phyloP scores from a whole-genome alignment of 2,888 invertebrate species.

The Campoplex capitator region DNA sequence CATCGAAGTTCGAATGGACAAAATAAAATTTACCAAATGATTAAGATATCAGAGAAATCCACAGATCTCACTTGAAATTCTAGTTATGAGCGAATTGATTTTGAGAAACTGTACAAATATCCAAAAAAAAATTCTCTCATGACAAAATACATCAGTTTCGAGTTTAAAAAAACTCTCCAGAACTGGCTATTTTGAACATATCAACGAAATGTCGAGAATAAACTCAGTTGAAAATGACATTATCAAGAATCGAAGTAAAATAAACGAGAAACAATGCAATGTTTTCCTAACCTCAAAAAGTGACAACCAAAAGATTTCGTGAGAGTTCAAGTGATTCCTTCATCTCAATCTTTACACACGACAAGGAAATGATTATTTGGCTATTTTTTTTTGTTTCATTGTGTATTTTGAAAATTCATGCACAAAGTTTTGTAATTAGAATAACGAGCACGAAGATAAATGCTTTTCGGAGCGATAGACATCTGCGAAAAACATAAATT shows the following conservation, averaged over 20 bases:
- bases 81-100: neutral
- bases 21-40: too few relatives aligned
- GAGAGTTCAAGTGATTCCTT: neutral
- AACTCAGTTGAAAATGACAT: neutral
- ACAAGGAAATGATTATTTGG: neutral
- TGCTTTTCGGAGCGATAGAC: neutral
- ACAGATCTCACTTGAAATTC: too few relatives aligned
- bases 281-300: slow-evolving; percentile 1
- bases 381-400: neutral
- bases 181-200: neutral
- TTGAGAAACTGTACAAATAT: neutral
- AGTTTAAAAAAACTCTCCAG: neutral
- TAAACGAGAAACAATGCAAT: neutral
- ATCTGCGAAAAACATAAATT: neutral
- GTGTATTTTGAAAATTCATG: neutral
- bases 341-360: too few relatives aligned
- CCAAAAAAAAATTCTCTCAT: neutral
- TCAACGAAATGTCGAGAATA: neutral
- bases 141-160: neutral
- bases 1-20: too few relatives aligned
- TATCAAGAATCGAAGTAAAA: neutral
- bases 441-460: neutral
- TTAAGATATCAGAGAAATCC: too few relatives aligned
- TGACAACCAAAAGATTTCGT: neutral
- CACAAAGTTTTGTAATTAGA: neutral